phyloP scores from a whole-genome alignment of 2,888 invertebrate genomes.

The Lasioglossum calceatum region DNA sequence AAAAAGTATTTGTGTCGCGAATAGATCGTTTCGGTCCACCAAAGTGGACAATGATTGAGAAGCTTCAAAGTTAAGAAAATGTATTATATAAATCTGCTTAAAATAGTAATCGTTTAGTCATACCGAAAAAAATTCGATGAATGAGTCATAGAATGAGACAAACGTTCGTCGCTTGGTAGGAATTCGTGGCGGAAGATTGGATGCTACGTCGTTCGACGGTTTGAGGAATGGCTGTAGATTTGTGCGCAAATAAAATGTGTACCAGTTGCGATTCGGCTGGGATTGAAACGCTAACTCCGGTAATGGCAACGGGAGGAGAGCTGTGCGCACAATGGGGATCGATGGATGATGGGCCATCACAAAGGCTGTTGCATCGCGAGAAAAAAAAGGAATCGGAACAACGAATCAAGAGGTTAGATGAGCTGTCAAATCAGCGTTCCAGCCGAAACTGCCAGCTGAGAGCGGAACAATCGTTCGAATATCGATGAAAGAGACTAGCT shows the following conservation, averaged over 20 bases:
- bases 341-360: slow-evolving; percentile 36
- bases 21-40: no score
- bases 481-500: slow-evolving; percentile 57
- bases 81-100: background rate
- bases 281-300: slow-evolving; percentile 33
- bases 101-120: background rate
- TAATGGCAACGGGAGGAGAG: slow-evolving; percentile 36
- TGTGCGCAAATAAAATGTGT: slow-evolving; percentile 46
- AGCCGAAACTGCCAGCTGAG: slow-evolving; percentile 55
- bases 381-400: slow-evolving; percentile 60
- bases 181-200: background rate
- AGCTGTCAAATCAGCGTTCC: slow-evolving; percentile 71
- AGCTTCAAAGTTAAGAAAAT: background rate
- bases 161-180: background rate
- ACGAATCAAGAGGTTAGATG: slow-evolving; percentile 68
- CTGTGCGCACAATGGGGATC: slow-evolving; percentile 47
- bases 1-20: no score
- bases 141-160: background rate
- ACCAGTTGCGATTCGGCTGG: slow-evolving; percentile 37
- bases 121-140: background rate
- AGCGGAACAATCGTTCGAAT: slow-evolving; percentile 65
- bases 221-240: background rate
- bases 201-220: background rate
- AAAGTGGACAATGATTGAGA: background rate
- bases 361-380: slow-evolving; percentile 46